Percentiles rank a stretch among this genome's conserved stretches.
These are phyloP conservation scores for Ceratina australensis DNA, from an alignment of 1,140 invertebrate species.

Conservation along the genomic window DNA sequence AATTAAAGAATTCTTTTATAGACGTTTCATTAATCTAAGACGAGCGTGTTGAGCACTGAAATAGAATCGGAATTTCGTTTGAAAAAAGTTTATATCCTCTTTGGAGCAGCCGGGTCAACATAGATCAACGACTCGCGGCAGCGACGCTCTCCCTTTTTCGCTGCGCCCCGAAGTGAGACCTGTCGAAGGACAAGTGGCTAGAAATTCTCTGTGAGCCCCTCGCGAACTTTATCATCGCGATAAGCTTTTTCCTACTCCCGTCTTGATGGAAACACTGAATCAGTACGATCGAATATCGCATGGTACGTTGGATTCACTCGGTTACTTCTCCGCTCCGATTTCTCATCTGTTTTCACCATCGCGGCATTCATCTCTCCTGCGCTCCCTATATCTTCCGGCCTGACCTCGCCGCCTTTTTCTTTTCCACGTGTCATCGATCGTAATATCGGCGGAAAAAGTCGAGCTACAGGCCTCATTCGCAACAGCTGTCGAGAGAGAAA, in stretches of 20 bases:
- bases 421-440: slow-evolving; percentile 37
- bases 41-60: too few species aligned
- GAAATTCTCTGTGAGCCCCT: slow-evolving; percentile 2
- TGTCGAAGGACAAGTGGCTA: slow-evolving; percentile 12
- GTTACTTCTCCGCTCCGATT: slow-evolving; percentile 36
- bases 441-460: slow-evolving; percentile 30
- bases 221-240: slow-evolving; percentile 39
- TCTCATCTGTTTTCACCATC: slow-evolving; percentile 30
- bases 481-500: slow-evolving; percentile 32
- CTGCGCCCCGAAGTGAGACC: slow-evolving; percentile 1
- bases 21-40: too few species aligned
- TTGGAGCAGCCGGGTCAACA: not conserved
- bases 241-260: slow-evolving; percentile 18
- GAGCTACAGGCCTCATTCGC: slow-evolving; percentile 16
- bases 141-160: not conserved
- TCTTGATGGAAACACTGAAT: slow-evolving; percentile 48
- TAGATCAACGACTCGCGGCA: slow-evolving; percentile 15
- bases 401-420: not conserved
- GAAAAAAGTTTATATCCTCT: too few species aligned
- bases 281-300: slow-evolving; percentile 48
- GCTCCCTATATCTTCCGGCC: too few species aligned
- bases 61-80: too few species aligned
- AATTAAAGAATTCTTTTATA: too few species aligned
- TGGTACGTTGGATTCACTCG: slow-evolving; percentile 33
- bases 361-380: not conserved